A percentile compares a stretch with the other conserved stretches of the same genome.
Evolutionary conservation across 2,888 invertebrate species (phyloP).

Genomic region (Dynastes maya): DNA sequence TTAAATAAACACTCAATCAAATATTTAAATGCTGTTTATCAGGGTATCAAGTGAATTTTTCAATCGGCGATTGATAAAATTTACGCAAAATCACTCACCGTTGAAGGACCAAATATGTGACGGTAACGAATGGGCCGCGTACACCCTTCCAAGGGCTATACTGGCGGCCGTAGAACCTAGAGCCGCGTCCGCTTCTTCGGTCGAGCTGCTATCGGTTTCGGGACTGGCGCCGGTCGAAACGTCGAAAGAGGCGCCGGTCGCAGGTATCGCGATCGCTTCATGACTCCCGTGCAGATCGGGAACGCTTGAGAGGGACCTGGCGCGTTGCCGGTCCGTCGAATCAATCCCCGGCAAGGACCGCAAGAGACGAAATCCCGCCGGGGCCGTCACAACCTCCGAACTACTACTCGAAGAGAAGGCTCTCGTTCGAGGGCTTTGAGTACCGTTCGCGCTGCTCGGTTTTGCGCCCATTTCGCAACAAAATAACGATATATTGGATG

Average conservation of each 20-base stretch:
- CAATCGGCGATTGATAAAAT: not conserved
- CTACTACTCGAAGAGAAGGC: conserved; percentile 84
- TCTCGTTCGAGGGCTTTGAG: conserved; percentile 81
- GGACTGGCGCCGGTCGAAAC: conserved; percentile 78
- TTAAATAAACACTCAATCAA: too few relatives aligned
- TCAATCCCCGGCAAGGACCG: conserved; percentile 82
- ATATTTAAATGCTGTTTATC: too few relatives aligned
- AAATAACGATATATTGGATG: not conserved
- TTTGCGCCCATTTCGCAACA: conserved; percentile 81
- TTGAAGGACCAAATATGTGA: conserved; percentile 94
- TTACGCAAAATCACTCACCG: conserved; percentile 75
- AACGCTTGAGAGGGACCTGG: conserved; percentile 87
- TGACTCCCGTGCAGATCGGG: conserved; percentile 78
- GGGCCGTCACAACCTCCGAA: conserved; percentile 77
- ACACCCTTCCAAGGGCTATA: conserved; percentile 83
- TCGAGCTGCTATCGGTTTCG: conserved; percentile 80
- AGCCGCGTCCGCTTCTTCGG: conserved; percentile 77
- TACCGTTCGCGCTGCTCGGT: conserved; percentile 85
- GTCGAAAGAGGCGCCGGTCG: conserved; percentile 77
- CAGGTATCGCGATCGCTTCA: conserved; percentile 77
- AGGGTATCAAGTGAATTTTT: too few relatives aligned
- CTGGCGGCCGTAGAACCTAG: conserved; percentile 68
- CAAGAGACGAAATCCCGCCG: conserved; percentile 79
- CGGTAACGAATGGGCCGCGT: conserved; percentile 91
- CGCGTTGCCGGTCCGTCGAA: conserved; percentile 85